Evolutionary conservation across 2,797 vertebrate genomes (phyloP).

Genomic region (Gobionotothen gibberifrons): DNA sequence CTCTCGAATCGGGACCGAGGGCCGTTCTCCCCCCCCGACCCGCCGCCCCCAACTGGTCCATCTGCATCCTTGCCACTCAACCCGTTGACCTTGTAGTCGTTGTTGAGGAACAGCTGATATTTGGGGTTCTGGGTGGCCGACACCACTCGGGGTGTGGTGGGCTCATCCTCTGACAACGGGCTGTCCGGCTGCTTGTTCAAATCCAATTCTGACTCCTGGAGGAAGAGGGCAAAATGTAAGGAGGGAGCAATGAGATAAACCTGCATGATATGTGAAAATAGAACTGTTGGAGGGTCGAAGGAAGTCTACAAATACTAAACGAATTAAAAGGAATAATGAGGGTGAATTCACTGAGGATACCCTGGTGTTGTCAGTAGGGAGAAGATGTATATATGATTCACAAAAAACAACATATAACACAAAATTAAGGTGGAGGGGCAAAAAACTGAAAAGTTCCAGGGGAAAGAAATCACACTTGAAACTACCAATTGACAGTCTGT

Average conservation of each 20-base stretch:
- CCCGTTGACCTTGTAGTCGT: slow-evolving; percentile 71
- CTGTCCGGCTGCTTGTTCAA: slow-evolving; percentile 70
- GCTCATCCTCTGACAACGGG: slow-evolving; percentile 66
- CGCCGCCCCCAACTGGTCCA: slow-evolving; percentile 35
- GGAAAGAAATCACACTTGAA: no score
- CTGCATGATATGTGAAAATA: background rate
- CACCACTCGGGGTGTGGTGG: slow-evolving; percentile 35
- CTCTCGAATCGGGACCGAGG: slow-evolving; percentile 69
- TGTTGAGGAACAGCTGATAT: slow-evolving; percentile 77
- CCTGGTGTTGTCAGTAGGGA: no score
- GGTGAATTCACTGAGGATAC: background rate
- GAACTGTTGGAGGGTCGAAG: no score
- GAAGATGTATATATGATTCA: no score
- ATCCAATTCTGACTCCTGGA: slow-evolving; percentile 76
- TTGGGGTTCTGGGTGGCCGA: slow-evolving; percentile 61
- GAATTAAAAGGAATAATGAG: no score
- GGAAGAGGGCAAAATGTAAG: background rate
- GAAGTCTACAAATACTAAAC: no score
- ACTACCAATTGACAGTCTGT: no score
- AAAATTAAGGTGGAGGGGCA: no score
- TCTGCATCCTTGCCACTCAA: slow-evolving; percentile 66
- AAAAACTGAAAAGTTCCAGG: no score
- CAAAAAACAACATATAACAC: no score
- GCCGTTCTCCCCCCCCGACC: slow-evolving; percentile 62
- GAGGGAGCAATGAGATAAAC: background rate